Conservation (phyloP, 37 sponge, comb jelly and placozoan species). For the Theonella swinhoei region DNA sequence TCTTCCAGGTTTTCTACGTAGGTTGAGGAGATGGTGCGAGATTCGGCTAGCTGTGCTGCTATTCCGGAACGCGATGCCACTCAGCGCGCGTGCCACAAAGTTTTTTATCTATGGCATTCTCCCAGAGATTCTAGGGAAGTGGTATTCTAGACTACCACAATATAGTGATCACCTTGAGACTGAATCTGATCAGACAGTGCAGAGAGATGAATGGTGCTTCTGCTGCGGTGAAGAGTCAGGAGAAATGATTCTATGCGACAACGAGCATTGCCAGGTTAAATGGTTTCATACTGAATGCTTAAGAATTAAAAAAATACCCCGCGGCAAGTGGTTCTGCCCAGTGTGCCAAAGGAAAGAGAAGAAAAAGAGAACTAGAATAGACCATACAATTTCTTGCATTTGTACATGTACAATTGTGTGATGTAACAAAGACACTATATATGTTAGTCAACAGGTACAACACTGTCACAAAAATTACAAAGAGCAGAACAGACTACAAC, state of each 20-base stretch:
- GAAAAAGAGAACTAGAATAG: background rate
- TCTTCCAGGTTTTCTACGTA: background rate
- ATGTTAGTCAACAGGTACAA: background rate
- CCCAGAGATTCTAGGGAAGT: conserved; percentile 52
- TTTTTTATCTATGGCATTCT: conserved; percentile 9
- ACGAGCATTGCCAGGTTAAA: conserved; percentile 20
- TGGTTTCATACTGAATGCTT: too few relatives aligned
- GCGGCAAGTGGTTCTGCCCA: conserved; percentile 49
- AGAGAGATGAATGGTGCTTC: background rate
- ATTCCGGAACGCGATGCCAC: background rate
- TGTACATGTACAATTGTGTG: background rate
- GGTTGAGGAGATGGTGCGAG: background rate
- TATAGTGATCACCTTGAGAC: background rate
- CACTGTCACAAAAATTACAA: background rate
- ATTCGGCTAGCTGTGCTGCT: background rate
- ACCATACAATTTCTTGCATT: too few relatives aligned
- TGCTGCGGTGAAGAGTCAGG: background rate
- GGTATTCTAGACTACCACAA: conserved; percentile 11
- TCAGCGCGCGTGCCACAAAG: background rate
- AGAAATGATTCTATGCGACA: conserved; percentile 26
- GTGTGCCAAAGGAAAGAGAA: conserved; percentile 16
- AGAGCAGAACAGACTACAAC: background rate
- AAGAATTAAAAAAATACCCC: conserved; percentile 7
- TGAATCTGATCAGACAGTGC: background rate
- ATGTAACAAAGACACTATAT: background rate